Evolutionary conservation across 2,113 vertebrate species (phyloP).

Genomic region (Varanus komodoensis): DNA sequence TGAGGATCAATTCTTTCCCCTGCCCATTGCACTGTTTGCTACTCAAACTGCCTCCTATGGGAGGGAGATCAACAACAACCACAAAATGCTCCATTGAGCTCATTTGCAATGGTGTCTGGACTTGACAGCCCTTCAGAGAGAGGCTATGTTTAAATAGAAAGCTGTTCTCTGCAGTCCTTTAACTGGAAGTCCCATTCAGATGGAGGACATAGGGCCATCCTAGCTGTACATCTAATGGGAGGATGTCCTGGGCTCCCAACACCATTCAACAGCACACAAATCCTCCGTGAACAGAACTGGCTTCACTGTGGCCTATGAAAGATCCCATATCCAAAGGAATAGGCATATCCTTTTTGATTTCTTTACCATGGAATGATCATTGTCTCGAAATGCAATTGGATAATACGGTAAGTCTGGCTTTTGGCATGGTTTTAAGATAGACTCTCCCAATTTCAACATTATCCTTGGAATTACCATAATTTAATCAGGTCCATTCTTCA

Average conservation of each 20-base stretch:
- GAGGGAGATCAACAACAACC: too few relatives aligned
- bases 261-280: background rate
- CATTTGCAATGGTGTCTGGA: background rate
- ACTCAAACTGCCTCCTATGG: too few relatives aligned
- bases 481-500: constrained; percentile 2
- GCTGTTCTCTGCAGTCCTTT: too few relatives aligned
- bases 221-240: background rate
- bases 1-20: too few relatives aligned
- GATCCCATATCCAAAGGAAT: background rate
- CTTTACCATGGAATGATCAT: background rate
- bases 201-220: too few relatives aligned
- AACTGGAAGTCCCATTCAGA: too few relatives aligned
- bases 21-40: too few relatives aligned
- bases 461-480: constrained; percentile 8
- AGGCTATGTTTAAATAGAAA: too few relatives aligned
- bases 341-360: background rate
- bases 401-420: background rate
- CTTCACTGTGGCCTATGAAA: background rate
- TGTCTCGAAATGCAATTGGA: background rate
- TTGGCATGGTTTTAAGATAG: background rate
- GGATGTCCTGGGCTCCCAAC: background rate
- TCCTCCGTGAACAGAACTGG: background rate
- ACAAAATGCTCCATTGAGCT: background rate
- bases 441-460: background rate
- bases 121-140: background rate